Conservation (phyloP, 2,797 vertebrate genomes). For the Fundulus diaphanus region DNA sequence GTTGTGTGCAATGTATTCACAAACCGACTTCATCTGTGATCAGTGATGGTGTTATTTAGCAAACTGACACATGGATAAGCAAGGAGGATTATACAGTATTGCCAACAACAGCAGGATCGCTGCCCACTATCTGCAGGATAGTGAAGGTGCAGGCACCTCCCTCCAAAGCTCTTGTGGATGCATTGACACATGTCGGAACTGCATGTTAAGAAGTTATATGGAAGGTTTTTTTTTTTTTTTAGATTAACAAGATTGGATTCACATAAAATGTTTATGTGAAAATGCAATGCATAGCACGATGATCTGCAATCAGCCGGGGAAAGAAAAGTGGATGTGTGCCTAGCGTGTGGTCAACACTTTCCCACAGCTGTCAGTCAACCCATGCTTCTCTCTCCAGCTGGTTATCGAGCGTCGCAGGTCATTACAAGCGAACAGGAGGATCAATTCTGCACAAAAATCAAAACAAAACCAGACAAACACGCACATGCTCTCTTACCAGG, state of each 20-base stretch:
- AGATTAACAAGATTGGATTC: constrained; percentile 28
- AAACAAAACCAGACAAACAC: constrained; percentile 1
- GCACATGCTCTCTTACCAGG: constrained; percentile 2
- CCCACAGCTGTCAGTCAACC: constrained; percentile 51
- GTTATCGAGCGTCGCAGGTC: constrained; percentile 38
- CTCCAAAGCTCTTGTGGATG: constrained; percentile 31
- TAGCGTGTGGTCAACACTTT: constrained; percentile 15
- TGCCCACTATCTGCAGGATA: constrained; percentile 42
- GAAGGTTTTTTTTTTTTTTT: too few relatives aligned
- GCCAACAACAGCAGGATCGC: constrained; percentile 41
- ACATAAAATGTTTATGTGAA: constrained; percentile 7
- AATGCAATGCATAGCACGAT: background rate
- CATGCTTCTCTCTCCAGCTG: constrained; percentile 27
- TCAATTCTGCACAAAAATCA: constrained; percentile 18
- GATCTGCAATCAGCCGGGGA: background rate
- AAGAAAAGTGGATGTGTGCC: constrained; percentile 2
- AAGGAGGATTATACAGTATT: constrained; percentile 38
- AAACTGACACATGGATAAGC: constrained; percentile 41
- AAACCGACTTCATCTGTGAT: constrained; percentile 26
- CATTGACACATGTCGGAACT: constrained; percentile 15
- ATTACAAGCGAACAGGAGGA: constrained; percentile 36
- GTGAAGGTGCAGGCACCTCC: constrained; percentile 18
- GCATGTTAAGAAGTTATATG: constrained; percentile 8
- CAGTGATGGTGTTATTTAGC: constrained; percentile 36
- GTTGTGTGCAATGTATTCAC: background rate